Conservation (phyloP, 2,113 vertebrate species). For the Corydoras sp. region DNA sequence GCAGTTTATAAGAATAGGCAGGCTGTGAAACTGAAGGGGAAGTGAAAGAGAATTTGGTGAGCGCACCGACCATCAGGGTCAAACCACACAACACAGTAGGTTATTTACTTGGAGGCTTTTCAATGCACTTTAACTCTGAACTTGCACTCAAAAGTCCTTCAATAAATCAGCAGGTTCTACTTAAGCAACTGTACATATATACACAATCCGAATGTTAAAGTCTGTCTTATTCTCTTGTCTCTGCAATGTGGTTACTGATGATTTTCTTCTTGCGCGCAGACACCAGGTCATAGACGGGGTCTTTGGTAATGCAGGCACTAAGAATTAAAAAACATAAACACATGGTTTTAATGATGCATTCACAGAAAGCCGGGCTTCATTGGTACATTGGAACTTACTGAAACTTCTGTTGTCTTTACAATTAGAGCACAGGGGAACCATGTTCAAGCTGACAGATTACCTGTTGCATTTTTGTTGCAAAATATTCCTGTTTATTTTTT, state of each 20-base stretch:
- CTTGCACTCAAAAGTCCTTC: neutral
- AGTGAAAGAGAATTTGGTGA: neutral
- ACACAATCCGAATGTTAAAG: neutral
- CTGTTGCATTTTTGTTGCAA: too few species aligned
- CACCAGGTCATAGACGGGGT: slow-evolving; percentile 87
- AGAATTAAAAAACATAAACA: slow-evolving; percentile 7
- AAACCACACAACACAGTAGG: neutral
- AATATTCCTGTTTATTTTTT: too few species aligned
- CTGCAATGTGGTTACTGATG: slow-evolving; percentile 47
- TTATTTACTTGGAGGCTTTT: too few species aligned
- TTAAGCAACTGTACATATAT: neutral
- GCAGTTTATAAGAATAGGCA: neutral
- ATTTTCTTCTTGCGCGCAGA: slow-evolving; percentile 80
- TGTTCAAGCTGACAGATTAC: too few species aligned
- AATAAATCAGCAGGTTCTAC: neutral
- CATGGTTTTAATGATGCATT: neutral
- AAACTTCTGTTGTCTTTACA: too few species aligned
- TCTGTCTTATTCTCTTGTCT: neutral
- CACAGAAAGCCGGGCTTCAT: too few species aligned
- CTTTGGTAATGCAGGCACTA: slow-evolving; percentile 83
- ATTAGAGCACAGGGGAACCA: too few species aligned
- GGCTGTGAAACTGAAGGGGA: neutral
- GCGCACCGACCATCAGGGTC: neutral
- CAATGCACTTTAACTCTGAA: neutral
- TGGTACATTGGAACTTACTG: too few species aligned